Percentiles rank a stretch among this genome's conserved stretches.
phyloP scores from a whole-genome alignment of 2,888 invertebrate genomes.

The Argynnis bischoffii region DNA sequence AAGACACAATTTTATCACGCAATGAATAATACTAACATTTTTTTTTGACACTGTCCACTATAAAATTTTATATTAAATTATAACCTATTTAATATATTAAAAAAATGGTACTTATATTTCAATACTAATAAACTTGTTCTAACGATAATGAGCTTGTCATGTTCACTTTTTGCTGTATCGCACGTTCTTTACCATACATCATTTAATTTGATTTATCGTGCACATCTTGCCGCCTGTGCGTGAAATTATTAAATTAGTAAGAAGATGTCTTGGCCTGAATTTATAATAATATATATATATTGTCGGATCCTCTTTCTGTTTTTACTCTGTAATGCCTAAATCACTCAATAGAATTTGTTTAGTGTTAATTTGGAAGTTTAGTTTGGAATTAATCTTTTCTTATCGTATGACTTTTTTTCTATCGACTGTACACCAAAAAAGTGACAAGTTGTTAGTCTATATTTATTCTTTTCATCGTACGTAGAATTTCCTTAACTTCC shows the following conservation, averaged over 20 bases:
- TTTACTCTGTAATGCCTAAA: too few relatives aligned
- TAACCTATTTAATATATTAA: conserved; percentile 2
- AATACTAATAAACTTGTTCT: conserved; percentile 29
- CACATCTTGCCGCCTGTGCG: conserved; percentile 28
- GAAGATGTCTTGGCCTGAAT: conserved; percentile 20
- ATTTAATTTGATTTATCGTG: conserved; percentile 34
- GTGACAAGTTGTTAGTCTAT: too few relatives aligned
- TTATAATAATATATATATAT: conserved; percentile 22
- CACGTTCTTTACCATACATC: conserved; percentile 30
- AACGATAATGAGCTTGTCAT: conserved; percentile 30
- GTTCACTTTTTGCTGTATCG: conserved; percentile 32
- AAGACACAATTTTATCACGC: too few relatives aligned
- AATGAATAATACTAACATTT: too few relatives aligned
- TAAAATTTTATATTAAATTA: too few relatives aligned
- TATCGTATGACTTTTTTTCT: too few relatives aligned
- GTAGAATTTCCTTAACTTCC: too few relatives aligned
- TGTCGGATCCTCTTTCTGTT: background rate
- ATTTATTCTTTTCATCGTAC: too few relatives aligned
- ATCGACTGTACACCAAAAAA: too few relatives aligned
- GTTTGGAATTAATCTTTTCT: too few relatives aligned
- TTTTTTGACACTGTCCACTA: background rate
- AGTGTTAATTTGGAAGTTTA: too few relatives aligned
- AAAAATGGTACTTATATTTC: conserved; percentile 23
- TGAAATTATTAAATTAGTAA: conserved; percentile 33
- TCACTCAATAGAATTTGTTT: too few relatives aligned